Evolutionary conservation across 64 coral and sea anemone species (phyloP).

Genomic region (Porites australiensis): DNA sequence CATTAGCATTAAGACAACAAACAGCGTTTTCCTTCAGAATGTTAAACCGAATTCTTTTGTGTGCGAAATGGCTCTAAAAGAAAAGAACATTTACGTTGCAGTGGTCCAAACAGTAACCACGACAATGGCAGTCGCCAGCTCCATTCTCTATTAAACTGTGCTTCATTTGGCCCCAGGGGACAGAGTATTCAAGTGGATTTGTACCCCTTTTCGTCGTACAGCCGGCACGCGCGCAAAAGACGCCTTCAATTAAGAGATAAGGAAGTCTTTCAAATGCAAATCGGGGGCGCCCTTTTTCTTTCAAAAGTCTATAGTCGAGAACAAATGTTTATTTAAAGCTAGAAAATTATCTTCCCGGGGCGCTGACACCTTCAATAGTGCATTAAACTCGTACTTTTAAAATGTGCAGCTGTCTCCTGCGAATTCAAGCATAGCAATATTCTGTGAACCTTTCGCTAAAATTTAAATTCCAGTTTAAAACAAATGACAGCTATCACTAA

Average conservation of each 20-base stretch:
- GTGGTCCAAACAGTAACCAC: background rate
- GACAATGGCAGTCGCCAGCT: background rate
- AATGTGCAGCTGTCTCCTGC: constrained; percentile 42
- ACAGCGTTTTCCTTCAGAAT: constrained; percentile 26
- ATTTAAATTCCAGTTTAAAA: background rate
- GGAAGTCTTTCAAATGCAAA: constrained; percentile 78
- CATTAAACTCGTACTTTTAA: constrained; percentile 46
- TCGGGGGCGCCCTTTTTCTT: constrained; percentile 45
- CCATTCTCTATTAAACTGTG: background rate
- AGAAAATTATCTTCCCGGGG: constrained; percentile 51
- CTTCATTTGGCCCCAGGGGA: constrained; percentile 39
- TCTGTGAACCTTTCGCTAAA: background rate
- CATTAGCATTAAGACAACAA: constrained; percentile 32
- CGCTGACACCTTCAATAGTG: constrained; percentile 38
- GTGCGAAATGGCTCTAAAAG: background rate
- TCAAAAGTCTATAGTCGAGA: constrained; percentile 37
- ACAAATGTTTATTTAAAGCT: constrained; percentile 63
- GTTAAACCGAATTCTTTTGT: constrained; percentile 30
- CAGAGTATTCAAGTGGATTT: constrained; percentile 25
- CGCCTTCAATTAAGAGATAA: constrained; percentile 77
- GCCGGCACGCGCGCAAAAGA: constrained; percentile 77
- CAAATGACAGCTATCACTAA: background rate
- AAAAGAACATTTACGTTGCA: constrained; percentile 29
- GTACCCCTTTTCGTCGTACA: constrained; percentile 57
- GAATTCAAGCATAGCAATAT: constrained; percentile 43